phyloP scores from a whole-genome alignment of 2,888 invertebrate genomes.

The Lypha dubia region DNA sequence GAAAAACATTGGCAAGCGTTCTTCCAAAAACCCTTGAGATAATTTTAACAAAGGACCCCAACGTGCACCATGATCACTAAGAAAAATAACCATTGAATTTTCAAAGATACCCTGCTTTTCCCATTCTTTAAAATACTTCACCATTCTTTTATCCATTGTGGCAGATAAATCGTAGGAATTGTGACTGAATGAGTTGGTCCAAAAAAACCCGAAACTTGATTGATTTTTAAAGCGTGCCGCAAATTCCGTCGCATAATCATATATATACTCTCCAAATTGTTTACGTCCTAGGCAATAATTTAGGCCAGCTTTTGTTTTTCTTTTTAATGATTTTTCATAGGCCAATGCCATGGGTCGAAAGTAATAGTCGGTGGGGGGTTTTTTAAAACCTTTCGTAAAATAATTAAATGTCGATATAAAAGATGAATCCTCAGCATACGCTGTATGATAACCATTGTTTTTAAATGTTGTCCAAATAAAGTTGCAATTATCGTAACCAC shows the following conservation, averaged over 20 bases:
- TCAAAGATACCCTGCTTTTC: conserved; percentile 85
- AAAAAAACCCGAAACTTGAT: conserved; percentile 89
- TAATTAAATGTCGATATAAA: conserved; percentile 88
- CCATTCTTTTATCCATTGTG: conserved; percentile 86
- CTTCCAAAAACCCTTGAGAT: conserved; percentile 89
- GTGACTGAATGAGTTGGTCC: conserved; percentile 91
- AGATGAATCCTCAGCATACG: conserved; percentile 90
- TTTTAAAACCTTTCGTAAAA: conserved; percentile 87
- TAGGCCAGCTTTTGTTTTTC: conserved; percentile 83
- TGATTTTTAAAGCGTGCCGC: conserved; percentile 85
- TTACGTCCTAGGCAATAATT: conserved; percentile 86
- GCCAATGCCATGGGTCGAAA: conserved; percentile 89
- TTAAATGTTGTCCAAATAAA: conserved; percentile 91
- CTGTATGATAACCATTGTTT: conserved; percentile 88
- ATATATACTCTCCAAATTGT: conserved; percentile 87
- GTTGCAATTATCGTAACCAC: conserved; percentile 88
- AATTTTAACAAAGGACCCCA: conserved; percentile 88
- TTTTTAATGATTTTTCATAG: conserved; percentile 85
- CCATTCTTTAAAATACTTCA: conserved; percentile 86
- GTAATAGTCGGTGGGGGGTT: conserved; percentile 92
- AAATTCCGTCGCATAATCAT: conserved; percentile 88
- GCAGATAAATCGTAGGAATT: conserved; percentile 87
- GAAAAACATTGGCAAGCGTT: conserved; percentile 89
- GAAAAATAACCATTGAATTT: conserved; percentile 87
- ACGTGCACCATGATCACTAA: conserved; percentile 91